Conservation (phyloP, 2,888 invertebrate genomes). For the Crocallis elinguaria region DNA sequence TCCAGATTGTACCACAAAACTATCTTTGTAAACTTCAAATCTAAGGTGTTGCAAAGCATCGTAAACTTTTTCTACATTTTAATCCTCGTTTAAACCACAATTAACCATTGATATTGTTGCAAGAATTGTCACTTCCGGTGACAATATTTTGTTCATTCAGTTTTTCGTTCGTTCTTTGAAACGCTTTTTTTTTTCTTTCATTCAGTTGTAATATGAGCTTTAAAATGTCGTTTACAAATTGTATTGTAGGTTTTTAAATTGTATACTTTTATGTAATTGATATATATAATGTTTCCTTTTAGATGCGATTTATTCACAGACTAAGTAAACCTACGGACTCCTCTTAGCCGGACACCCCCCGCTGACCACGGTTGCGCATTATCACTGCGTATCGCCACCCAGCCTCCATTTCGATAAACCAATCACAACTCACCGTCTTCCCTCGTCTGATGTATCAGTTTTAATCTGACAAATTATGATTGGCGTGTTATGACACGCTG, state of each 20-base stretch:
- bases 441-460: too few relatives aligned
- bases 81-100: conserved; percentile 16
- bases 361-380: too few relatives aligned
- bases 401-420: too few relatives aligned
- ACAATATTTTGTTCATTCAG: conserved; percentile 22
- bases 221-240: conserved; percentile 19
- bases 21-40: background rate
- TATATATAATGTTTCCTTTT: conserved; percentile 2
- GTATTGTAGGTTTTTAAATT: conserved; percentile 9
- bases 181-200: conserved; percentile 1
- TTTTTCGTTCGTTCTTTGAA: conserved; percentile 5
- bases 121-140: conserved; percentile 38
- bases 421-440: too few relatives aligned
- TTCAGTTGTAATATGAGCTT: conserved; percentile 21
- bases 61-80: conserved; percentile 3
- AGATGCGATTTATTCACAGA: background rate
- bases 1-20: background rate
- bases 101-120: conserved; percentile 29
- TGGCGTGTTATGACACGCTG: too few relatives aligned
- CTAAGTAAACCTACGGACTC: too few relatives aligned
- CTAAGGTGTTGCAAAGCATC: conserved; percentile 5
- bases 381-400: too few relatives aligned
- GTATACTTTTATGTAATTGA: conserved; percentile 8
- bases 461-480: too few relatives aligned
- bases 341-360: too few relatives aligned